These are phyloP conservation scores for Ligdia adustata DNA, from an alignment of 2,888 invertebrate species.

Conservation along the genomic window DNA sequence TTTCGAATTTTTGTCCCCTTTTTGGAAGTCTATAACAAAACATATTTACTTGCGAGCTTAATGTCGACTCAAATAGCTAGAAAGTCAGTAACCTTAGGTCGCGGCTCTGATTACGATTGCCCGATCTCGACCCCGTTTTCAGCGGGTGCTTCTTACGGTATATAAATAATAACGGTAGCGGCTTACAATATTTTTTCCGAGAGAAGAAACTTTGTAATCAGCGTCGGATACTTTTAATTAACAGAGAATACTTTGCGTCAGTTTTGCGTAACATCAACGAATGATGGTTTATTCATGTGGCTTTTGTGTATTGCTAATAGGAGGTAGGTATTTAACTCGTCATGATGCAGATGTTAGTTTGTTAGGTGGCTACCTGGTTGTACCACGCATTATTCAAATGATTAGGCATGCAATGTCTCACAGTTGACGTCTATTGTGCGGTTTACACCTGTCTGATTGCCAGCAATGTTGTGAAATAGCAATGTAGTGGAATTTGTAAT, in stretches of 20 bases:
- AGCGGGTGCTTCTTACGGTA: constrained; percentile 19
- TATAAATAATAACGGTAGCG: constrained; percentile 31
- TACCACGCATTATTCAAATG: constrained; percentile 66
- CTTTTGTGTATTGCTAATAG: constrained; percentile 3
- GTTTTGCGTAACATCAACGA: constrained; percentile 12
- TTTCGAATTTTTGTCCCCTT: constrained; percentile 12
- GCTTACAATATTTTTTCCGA: constrained; percentile 24
- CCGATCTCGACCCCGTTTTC: constrained; percentile 21
- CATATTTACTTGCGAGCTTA: constrained; percentile 21
- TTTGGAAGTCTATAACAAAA: constrained; percentile 22
- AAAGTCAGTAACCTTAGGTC: constrained; percentile 29
- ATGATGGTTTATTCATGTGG: constrained; percentile 10
- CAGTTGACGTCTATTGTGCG: constrained; percentile 54
- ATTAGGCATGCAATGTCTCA: constrained; percentile 61
- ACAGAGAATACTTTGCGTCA: constrained; percentile 23
- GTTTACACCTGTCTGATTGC: constrained; percentile 49
- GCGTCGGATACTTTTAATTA: constrained; percentile 34
- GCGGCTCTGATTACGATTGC: constrained; percentile 30
- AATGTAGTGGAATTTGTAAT: constrained; percentile 27
- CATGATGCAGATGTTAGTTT: constrained; percentile 13
- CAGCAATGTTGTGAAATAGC: constrained; percentile 33
- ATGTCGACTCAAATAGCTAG: constrained; percentile 30
- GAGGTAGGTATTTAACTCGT: not conserved
- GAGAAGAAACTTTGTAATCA: constrained; percentile 35
- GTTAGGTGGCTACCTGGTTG: constrained; percentile 69